A percentile compares a stretch with the other conserved stretches of the same genome.
Conservation (phyloP, 2,888 invertebrate species). For the Parochlus steinenii region DNA sequence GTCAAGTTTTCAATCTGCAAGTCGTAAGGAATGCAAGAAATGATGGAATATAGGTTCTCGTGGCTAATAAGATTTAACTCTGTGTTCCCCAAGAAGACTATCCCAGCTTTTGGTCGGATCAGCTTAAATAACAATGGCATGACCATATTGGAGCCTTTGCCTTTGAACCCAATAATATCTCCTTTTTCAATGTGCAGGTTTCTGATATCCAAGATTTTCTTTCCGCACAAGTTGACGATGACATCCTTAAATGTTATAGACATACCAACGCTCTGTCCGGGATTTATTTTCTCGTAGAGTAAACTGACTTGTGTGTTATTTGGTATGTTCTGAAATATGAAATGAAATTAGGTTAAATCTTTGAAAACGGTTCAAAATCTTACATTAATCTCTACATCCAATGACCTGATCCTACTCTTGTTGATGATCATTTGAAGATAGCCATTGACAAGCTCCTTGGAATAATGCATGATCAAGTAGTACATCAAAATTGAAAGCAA, state of each 20-base stretch:
- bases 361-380: too few species aligned
- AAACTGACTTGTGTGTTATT: conserved; percentile 6
- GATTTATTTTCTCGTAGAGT: conserved; percentile 7
- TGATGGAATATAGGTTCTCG: neutral
- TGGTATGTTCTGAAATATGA: neutral
- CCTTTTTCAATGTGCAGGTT: conserved; percentile 8
- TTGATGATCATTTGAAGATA: conserved; percentile 3
- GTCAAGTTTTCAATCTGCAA: conserved; percentile 5
- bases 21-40: conserved; percentile 8
- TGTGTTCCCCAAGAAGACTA: neutral
- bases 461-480: conserved; percentile 6
- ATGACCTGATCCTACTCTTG: neutral
- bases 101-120: conserved; percentile 1
- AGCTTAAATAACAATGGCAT: conserved; percentile 6
- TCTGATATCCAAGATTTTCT: conserved; percentile 5
- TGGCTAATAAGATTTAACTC: conserved; percentile 6
- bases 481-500: conserved; percentile 7
- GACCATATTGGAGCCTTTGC: conserved; percentile 7
- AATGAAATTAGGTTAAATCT: too few species aligned
- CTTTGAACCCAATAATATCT: conserved; percentile 9
- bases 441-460: conserved; percentile 2
- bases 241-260: conserved; percentile 10
- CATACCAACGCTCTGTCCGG: conserved; percentile 1
- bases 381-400: conserved; percentile 6
- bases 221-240: conserved; percentile 7